Percentiles rank a stretch among this genome's conserved stretches.
These are phyloP conservation scores for Lampris megalopsis DNA, from an alignment of 2,113 vertebrate genomes.

Conservation along the genomic window DNA sequence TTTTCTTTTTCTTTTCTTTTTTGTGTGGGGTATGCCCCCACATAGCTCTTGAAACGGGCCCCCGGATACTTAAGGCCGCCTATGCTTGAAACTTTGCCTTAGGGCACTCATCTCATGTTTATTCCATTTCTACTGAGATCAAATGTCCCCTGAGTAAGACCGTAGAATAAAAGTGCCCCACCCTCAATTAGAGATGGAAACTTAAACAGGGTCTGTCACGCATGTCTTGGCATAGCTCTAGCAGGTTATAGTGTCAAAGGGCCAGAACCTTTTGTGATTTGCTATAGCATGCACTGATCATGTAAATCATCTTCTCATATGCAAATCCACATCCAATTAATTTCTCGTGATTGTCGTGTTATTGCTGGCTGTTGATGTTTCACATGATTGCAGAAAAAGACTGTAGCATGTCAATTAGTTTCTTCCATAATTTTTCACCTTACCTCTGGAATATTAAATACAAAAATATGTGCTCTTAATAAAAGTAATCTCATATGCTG, in stretches of 20 bases:
- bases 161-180: slow-evolving; percentile 1
- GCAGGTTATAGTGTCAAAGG: slow-evolving; percentile 36
- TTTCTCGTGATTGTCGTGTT: slow-evolving; percentile 56
- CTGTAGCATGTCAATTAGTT: slow-evolving; percentile 31
- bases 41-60: too few relatives aligned
- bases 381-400: slow-evolving; percentile 51
- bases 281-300: slow-evolving; percentile 31
- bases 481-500: slow-evolving; percentile 32
- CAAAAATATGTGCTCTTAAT: slow-evolving; percentile 14
- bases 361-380: slow-evolving; percentile 53
- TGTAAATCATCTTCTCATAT: slow-evolving; percentile 66
- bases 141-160: slow-evolving; percentile 7
- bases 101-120: neutral
- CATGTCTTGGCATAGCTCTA: slow-evolving; percentile 51
- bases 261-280: slow-evolving; percentile 32
- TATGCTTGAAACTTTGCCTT: slow-evolving; percentile 16
- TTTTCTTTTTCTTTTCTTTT: too few relatives aligned
- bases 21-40: too few relatives aligned
- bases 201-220: slow-evolving; percentile 15
- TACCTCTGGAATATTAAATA: slow-evolving; percentile 27
- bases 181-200: slow-evolving; percentile 6
- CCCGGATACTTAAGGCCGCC: too few relatives aligned
- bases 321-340: slow-evolving; percentile 61
- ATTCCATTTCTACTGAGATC: slow-evolving; percentile 3
- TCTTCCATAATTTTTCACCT: slow-evolving; percentile 32